These are phyloP conservation scores for Pipistrellus nathusii DNA, from an alignment of 2,797 vertebrate genomes.

Conservation along the genomic window DNA sequence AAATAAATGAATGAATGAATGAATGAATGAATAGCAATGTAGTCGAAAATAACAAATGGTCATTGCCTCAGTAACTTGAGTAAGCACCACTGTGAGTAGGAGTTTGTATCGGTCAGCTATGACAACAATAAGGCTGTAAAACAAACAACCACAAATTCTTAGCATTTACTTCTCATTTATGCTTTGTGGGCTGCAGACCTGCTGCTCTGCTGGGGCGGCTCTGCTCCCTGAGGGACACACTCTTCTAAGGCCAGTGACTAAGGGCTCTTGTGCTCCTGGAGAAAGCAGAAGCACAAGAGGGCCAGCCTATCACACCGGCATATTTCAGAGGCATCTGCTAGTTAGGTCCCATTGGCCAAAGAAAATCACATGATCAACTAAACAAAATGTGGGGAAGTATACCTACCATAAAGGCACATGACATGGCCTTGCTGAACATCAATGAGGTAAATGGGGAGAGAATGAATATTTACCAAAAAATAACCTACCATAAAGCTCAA, in stretches of 20 bases:
- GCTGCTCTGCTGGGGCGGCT: too few relatives aligned
- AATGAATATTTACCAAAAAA: neutral
- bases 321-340: neutral
- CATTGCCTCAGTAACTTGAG: neutral
- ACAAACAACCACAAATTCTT: neutral
- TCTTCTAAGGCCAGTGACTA: neutral
- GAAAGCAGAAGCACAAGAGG: neutral
- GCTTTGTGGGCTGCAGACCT: neutral
- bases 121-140: neutral
- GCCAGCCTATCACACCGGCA: neutral
- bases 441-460: neutral
- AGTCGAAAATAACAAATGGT: neutral
- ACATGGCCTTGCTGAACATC: neutral
- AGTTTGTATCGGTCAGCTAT: neutral
- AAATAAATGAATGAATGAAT: neutral
- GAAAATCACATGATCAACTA: neutral
- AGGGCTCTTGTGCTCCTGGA: neutral
- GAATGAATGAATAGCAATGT: neutral
- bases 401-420: neutral
- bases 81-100: neutral
- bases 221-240: fast-evolving
- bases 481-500: neutral
- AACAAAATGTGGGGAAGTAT: neutral
- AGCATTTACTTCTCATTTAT: neutral
- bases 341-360: neutral